Evolutionary conservation across 2,113 vertebrate genomes (phyloP), one percentile per base, ranked within the genome.

Genomic region (Carassius carassius): DNA sequence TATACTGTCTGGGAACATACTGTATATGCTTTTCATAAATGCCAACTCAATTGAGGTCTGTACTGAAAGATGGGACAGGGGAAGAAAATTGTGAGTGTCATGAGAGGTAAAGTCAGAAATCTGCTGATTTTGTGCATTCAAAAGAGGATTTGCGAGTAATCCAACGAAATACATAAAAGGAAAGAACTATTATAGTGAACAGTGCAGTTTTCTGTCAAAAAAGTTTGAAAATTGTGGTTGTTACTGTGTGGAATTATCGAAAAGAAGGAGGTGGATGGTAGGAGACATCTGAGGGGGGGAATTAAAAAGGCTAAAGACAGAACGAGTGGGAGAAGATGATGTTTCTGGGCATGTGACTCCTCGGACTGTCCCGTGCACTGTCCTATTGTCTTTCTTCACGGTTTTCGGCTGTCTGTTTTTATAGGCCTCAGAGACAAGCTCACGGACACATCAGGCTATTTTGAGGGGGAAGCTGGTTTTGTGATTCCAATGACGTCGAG

Each of bases 21-120:
- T 41, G 41, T 41, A 62, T 63, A 80, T 32, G 41, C 84, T 81
- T 74, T 79, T 75, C 21, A 49, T 74, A 80, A 85, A 85, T 74
- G 84, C 41, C 84, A 73, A 29, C 77, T 32, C 65, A 51, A 63
- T 25, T 82, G 65, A 58, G 29, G 12, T 51, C 47, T 81, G 35
- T 25, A 6, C 77, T 62, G 56, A 44, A 65, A 67, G 16, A 19
- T 3, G 0, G 9, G 23, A 19, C 7, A 13, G 29, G 19, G 49
- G 49, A 32, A 85, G 83, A 32, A 70, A 78, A 78, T 25, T 41
- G 9, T 44, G 21, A 56, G 58, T 69, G 74, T 84, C 14, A 9
- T 84, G 2, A 54, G 21, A 56, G 29, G 49, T 51, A 69, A 78
- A 84, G 65, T 82, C 67, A 72, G 12, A 73, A 73, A 82, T 82